These are phyloP conservation scores for Oreochromis tanganicae DNA, from an alignment of 2,113 vertebrate genomes.

Conservation along the genomic window DNA sequence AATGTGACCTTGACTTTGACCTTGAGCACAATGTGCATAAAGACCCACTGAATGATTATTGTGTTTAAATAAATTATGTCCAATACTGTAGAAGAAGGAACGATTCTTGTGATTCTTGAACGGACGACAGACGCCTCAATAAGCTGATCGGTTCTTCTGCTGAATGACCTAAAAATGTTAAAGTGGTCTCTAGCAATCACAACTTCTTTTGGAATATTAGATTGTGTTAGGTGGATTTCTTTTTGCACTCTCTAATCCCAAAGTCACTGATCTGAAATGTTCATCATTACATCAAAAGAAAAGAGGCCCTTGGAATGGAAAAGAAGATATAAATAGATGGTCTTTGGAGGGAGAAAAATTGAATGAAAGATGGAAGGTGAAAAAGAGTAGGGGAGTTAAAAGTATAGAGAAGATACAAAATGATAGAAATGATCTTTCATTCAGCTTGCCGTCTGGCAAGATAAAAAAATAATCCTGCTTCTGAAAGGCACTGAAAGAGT, in stretches of 20 bases:
- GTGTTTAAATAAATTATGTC: background rate
- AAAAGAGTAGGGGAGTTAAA: slow-evolving; percentile 36
- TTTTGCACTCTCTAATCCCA: background rate
- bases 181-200: background rate
- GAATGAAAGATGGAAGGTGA: slow-evolving; percentile 27
- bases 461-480: slow-evolving; percentile 66
- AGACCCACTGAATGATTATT: background rate
- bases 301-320: slow-evolving; percentile 19
- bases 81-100: background rate
- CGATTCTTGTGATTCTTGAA: background rate
- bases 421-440: slow-evolving; percentile 52
- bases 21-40: background rate
- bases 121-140: background rate
- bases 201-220: background rate
- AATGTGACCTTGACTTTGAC: background rate
- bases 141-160: background rate
- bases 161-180: background rate
- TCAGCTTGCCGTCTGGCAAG: slow-evolving; percentile 28
- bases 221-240: background rate
- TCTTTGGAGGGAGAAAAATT: slow-evolving; percentile 17
- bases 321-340: slow-evolving; percentile 44
- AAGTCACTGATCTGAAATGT: slow-evolving; percentile 31
- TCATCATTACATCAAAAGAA: slow-evolving; percentile 43
- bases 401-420: slow-evolving; percentile 40
- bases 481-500: slow-evolving; percentile 55